A percentile compares a stretch with the other conserved stretches of the same genome.
These are phyloP conservation scores for Syncerus caffer DNA, from an alignment of 2,797 vertebrate genomes.

Conservation along the genomic window DNA sequence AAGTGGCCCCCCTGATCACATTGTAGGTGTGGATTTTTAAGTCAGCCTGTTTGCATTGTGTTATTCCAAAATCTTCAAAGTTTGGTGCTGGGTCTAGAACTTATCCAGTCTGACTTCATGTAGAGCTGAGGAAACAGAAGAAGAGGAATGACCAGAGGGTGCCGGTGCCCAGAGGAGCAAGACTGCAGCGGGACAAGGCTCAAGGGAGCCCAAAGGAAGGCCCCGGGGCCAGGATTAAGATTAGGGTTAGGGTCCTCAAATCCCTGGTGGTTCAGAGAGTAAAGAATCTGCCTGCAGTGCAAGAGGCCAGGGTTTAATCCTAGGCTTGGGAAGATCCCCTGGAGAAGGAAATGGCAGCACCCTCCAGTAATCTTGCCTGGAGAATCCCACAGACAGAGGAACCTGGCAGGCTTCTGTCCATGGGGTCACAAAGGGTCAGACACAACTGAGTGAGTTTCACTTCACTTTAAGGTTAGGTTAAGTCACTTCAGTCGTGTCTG, in stretches of 20 bases:
- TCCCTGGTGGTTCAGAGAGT: background rate
- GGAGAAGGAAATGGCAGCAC: background rate
- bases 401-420: background rate
- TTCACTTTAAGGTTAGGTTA: background rate
- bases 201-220: background rate
- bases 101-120: background rate
- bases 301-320: background rate
- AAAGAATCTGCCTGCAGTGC: background rate
- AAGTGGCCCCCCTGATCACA: background rate
- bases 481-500: no score
- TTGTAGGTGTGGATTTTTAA: background rate
- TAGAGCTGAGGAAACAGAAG: background rate
- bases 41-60: background rate
- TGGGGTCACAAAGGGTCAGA: background rate
- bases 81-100: background rate
- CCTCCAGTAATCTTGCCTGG: background rate
- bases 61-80: background rate
- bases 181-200: background rate
- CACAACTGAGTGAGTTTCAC: background rate
- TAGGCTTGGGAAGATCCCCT: background rate
- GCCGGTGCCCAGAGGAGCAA: background rate
- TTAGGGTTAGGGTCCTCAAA: background rate
- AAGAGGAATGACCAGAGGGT: background rate
- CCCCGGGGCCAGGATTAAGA: rapidly evolving
- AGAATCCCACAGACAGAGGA: background rate